Percentiles rank a stretch among this genome's conserved stretches.
Conservation (phyloP, 1,140 invertebrate species). For the Onthophagus taurus region DNA sequence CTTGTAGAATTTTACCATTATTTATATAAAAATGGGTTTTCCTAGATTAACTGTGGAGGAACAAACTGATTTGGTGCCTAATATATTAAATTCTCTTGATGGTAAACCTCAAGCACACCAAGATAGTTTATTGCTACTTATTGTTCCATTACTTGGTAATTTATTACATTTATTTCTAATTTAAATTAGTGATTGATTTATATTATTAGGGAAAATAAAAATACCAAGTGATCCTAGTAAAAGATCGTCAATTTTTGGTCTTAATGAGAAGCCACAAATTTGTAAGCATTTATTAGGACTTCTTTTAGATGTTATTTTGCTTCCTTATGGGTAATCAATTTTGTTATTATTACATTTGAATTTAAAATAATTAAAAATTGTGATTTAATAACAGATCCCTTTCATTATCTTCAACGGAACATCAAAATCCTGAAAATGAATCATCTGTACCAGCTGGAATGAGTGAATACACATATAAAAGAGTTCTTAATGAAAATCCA, state of each 20-base stretch:
- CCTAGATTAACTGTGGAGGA: slow-evolving; percentile 65
- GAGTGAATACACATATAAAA: slow-evolving; percentile 68
- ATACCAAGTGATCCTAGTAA: slow-evolving; percentile 55
- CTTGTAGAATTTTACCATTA: slow-evolving; percentile 85
- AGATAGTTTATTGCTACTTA: slow-evolving; percentile 71
- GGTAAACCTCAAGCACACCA: slow-evolving; percentile 76
- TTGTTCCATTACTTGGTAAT: slow-evolving; percentile 70
- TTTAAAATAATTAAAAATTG: background rate
- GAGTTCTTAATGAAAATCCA: slow-evolving; percentile 65
- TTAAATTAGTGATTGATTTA: too few relatives aligned
- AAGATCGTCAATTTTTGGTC: slow-evolving; percentile 48
- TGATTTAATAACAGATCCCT: slow-evolving; percentile 18
- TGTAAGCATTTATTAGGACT: slow-evolving; percentile 62
- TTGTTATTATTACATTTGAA: background rate
- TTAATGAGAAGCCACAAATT: slow-evolving; percentile 55
- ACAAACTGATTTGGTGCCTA: slow-evolving; percentile 66
- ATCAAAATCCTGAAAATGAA: slow-evolving; percentile 22
- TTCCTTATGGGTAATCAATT: slow-evolving; percentile 69
- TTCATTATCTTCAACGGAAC: slow-evolving; percentile 20
- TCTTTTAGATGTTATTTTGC: slow-evolving; percentile 70
- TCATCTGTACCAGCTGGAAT: slow-evolving; percentile 66
- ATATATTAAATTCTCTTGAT: slow-evolving; percentile 67
- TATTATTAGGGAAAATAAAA: slow-evolving; percentile 55
- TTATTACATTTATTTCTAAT: too few relatives aligned
- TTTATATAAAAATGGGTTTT: slow-evolving; percentile 89